These are phyloP conservation scores for Tenebrosternarchus preto DNA, from an alignment of 2,113 vertebrate genomes.

Conservation along the genomic window DNA sequence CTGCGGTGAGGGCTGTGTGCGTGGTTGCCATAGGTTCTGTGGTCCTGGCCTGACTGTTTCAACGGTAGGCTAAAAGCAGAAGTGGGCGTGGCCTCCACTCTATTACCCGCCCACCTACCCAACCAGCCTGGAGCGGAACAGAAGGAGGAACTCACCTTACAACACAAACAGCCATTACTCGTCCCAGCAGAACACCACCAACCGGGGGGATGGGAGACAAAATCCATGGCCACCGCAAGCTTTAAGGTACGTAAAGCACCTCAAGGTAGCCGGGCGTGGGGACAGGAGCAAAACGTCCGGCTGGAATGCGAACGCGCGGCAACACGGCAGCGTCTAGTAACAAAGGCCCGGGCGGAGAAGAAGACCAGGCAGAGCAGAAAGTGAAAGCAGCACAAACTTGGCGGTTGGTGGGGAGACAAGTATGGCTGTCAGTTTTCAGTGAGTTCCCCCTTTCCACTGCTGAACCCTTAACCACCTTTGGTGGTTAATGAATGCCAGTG, in stretches of 20 bases:
- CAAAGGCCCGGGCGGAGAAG: not conserved
- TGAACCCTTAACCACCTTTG: conserved; percentile 32
- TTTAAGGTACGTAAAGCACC: conserved; percentile 17
- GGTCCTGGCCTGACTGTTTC: conserved; percentile 37
- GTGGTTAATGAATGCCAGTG: conserved; percentile 38
- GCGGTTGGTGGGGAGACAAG: conserved; percentile 28
- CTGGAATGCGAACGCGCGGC: not conserved
- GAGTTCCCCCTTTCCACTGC: conserved; percentile 19
- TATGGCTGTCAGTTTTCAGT: conserved; percentile 27
- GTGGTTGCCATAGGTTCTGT: conserved; percentile 43
- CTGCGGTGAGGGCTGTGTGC: conserved; percentile 23
- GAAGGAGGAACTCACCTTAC: conserved; percentile 47
- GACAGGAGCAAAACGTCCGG: not conserved
- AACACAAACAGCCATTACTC: conserved; percentile 43
- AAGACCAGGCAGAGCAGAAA: conserved; percentile 17
- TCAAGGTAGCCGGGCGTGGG: not conserved
- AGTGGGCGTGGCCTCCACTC: conserved; percentile 33
- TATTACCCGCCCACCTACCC: not conserved
- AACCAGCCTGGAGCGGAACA: not conserved
- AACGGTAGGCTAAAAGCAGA: conserved; percentile 42
- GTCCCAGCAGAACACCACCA: conserved; percentile 20
- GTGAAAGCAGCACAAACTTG: conserved; percentile 29
- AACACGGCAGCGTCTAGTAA: not conserved
- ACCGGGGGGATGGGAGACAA: conserved; percentile 19
- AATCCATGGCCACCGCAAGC: conserved; percentile 28